A percentile compares a stretch with the other conserved stretches of the same genome.
phyloP scores from a whole-genome alignment of 1,140 invertebrate species.

The Ceratina australensis region DNA sequence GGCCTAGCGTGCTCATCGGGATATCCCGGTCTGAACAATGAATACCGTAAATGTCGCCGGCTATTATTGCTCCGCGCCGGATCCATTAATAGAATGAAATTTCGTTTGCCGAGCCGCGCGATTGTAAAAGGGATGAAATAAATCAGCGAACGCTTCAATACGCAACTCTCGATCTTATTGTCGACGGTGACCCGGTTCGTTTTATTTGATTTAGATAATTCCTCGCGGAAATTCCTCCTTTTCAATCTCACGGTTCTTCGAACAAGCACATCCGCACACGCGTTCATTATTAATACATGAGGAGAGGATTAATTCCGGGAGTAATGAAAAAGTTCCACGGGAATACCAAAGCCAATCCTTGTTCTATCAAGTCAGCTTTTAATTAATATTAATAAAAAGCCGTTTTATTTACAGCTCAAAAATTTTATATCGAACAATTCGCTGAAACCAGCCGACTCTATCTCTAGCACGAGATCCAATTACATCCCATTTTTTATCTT shows the following conservation, averaged over 20 bases:
- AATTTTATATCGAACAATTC: too few species aligned
- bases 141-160: conserved; percentile 32
- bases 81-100: conserved; percentile 29
- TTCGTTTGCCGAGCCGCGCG: neutral
- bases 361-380: neutral
- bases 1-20: neutral
- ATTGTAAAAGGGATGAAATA: conserved; percentile 28
- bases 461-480: too few species aligned
- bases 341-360: neutral
- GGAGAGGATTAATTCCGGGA: neutral
- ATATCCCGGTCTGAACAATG: neutral
- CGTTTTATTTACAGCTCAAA: too few species aligned
- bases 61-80: conserved; percentile 16
- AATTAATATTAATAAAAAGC: too few species aligned
- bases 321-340: neutral
- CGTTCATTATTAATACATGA: neutral
- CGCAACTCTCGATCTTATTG: conserved; percentile 17
- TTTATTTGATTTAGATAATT: conserved; percentile 22
- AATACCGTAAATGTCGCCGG: neutral
- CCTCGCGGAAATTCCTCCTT: neutral
- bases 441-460: too few species aligned
- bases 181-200: conserved; percentile 26
- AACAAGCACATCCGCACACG: neutral
- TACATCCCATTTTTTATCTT: too few species aligned
- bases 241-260: neutral